Conservation (phyloP, 1,140 invertebrate species). For the Drosophila virilis region DNA sequence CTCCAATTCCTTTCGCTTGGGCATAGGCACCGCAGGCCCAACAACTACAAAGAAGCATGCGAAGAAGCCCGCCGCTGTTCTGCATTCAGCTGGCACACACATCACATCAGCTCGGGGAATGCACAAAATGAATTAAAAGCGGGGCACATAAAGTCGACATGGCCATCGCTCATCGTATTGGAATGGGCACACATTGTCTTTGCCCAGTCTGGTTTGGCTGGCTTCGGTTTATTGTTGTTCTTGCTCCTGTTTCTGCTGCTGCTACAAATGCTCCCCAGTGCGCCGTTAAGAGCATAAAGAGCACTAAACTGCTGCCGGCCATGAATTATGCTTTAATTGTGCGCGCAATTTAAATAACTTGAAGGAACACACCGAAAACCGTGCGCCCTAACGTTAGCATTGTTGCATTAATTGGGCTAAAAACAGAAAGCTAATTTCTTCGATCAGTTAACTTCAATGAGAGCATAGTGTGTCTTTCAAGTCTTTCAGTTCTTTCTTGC, state of each 20-base stretch:
- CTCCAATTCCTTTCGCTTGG: neutral
- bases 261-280: slow-evolving; percentile 75
- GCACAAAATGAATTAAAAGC: slow-evolving; percentile 69
- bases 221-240: slow-evolving; percentile 29
- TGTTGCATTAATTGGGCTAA: neutral
- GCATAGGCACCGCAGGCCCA: neutral
- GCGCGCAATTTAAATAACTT: slow-evolving; percentile 57
- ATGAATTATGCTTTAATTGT: slow-evolving; percentile 82
- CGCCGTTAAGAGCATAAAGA: slow-evolving; percentile 74
- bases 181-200: slow-evolving; percentile 46
- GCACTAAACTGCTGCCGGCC: slow-evolving; percentile 73
- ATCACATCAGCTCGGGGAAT: slow-evolving; percentile 22
- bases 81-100: slow-evolving; percentile 8
- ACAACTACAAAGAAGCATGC: slow-evolving; percentile 17
- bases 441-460: too few relatives aligned
- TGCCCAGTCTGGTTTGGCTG: slow-evolving; percentile 14
- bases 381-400: neutral
- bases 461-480: too few relatives aligned
- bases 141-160: slow-evolving; percentile 62
- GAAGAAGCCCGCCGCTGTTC: slow-evolving; percentile 20
- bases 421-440: too few relatives aligned
- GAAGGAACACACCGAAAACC: neutral
- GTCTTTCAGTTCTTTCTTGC: too few relatives aligned
- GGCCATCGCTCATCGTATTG: slow-evolving; percentile 56
- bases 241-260: slow-evolving; percentile 46